Base-by-base conservation (phyloP, 2,797 vertebrate genomes). In the Anguilla pacifica region DNA sequence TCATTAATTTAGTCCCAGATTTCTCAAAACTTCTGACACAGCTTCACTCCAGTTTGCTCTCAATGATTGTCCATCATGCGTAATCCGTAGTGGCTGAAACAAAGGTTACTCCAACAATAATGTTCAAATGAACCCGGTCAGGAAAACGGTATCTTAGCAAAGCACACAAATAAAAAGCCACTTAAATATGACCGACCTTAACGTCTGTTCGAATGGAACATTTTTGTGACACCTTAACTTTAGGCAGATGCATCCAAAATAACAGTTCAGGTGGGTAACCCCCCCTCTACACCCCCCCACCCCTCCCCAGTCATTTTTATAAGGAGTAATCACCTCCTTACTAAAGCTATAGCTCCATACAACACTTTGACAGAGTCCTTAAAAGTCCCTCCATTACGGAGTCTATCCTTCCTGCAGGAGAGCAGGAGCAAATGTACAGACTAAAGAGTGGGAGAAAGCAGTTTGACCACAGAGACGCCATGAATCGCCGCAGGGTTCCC, bases 321-420 rank as follows among this genome's bases (percentile, higher is more conserved):
- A 51, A 82, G 46, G 79, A 82, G 46, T 82, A 82, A 82, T 82
- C 79, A 82, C 43, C 74, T 43, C 74, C 74, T 77, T 77, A 77
- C 74, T 77, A 77, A 82, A 82, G 79, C 79, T 82, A 82, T 82
- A 82, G 43, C 79, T 51, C 79, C 79, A 82, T 82, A 51, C 25
- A 53, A 53, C 43, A 82, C 46, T 51, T 82, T 49, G 10, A 43
- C 74, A 77, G 11, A 82, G 79, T 82, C 43, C 46, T 22, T 82
- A 2, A 51, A 82, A 82, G 46, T 13, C 0, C 31, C 74, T 39
- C 43, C 79, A 82, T 82, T n/a, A 82, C n/a, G 39, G 79, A 82
- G 43, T 82, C 5, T 46, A n/a, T 51, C 79, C 46, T 82, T 82
- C 79, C 43, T 46, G 51, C 22, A 82, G 39, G 39, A 46, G 25